Base-by-base conservation (phyloP, 35 echinoderm and acorn worm species). In the Antedon bifida region DNA sequence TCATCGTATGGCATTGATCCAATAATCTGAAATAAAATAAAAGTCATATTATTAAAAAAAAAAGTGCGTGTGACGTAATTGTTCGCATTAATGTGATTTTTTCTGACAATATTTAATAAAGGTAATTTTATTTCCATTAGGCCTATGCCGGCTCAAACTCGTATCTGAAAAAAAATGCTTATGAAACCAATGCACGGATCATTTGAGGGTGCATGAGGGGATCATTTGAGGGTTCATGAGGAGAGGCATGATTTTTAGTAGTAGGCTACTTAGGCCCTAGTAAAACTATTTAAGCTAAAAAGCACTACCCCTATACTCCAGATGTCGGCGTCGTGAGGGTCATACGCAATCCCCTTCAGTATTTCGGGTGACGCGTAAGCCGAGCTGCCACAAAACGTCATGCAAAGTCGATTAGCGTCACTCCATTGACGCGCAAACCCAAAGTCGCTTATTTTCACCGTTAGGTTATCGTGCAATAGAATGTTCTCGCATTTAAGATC, bases 401-500 rank as follows among this genome's bases (percentile, higher is more conserved):
- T 76, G 30, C 94, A 92, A 0, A 92, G 83, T 33, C 87, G 78
- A 32, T 88, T 73, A 21, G 88, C 76, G 3, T 97, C 94, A 30
- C 73, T 45, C 90, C 90, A 92, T 78, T 88, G 82, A 30, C 90
- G 76, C 28, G 94, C 87, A 51, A 97, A 97, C 29, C 94, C 95
- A 34, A 99, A 99, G 34, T 99, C 95, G 1, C 88, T 88, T 34
- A 99, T 30, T 81, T 99, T 99, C 7, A 86, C 89, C 5, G 85
- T 45, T 21, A 82, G 82, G 0, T 81, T 84, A 84, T 83, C 83
- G 34, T 99, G 87, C 0, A 99, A 73, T 14, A 99, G 80, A 31
- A 44, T 99, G 73, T 99, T 99, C 75, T 99, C 95, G 36, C 95
- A 99, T 78, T 92, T 99, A 0, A 99, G 85, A 75, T 99, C 95